Base-by-base conservation (phyloP, 2,113 vertebrate species). In the Mugil cephalus region DNA sequence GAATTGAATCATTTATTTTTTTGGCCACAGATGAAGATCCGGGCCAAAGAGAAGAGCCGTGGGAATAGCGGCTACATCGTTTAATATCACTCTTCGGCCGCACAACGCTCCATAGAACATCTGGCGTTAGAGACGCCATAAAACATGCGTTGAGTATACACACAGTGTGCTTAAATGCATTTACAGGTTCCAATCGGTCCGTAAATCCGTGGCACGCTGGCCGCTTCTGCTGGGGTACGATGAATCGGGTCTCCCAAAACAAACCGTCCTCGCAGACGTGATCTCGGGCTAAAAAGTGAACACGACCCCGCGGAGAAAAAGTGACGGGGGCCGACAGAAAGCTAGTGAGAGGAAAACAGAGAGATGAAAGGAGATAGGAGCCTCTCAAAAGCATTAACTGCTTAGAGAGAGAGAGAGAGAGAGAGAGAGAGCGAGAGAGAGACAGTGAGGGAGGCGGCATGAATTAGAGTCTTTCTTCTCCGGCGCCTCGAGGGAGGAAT, bases 401-500 rank as follows among this genome's bases (percentile, higher is more conserved):
- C 80, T 86, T 55, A 70, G 50, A 77, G 74, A 76, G 69, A 84
- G 74, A 72, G 48, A 18, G 80, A 2, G 51, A 79, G 82, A 42
- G 72, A 85, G 66, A 30, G 24, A 30, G 24, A 5, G 24, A 30
- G 24, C 24, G 24, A 70, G 50, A 77, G 50, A 77, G 69, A 84
- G 74, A 72, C 52, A 18, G 80, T 3, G 51, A 79, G 82, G 46
- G 72, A 85, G 66, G 59, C 62, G 21, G 53, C 34, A 64, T 73
- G 69, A 82, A 85, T 83, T 59, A 65, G 60, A 67, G 53, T 48
- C 65, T 78, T 87, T 81, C 70, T 86, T 85, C 74, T 62, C 46
- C 63, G 62, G 78, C 3, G 69, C 86, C 90, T 80, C 61, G 8
- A 61, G 85, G 82, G 85, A 83, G 65, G 69, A 80, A 78, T 73